Evolutionary conservation across 2,113 vertebrate species (phyloP).

Genomic region (Microtus montanus): DNA sequence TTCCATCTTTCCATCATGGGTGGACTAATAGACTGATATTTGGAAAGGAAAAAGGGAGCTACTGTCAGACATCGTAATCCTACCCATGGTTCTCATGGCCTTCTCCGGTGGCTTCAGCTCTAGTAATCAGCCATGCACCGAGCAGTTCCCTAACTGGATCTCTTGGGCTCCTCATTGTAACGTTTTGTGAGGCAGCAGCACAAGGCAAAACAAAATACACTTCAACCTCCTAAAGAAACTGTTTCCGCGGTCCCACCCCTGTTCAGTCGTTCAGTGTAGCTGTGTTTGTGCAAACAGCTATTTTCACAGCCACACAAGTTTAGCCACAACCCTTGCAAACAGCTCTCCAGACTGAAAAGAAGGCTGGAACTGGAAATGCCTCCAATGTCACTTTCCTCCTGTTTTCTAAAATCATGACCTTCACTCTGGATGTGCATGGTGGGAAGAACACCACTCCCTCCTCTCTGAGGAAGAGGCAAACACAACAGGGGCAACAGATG

Average conservation of each 20-base stretch:
- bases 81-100: background rate
- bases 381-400: background rate
- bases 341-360: background rate
- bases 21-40: background rate
- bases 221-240: conserved; percentile 50
- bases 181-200: conserved; percentile 64
- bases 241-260: background rate
- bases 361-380: conserved; percentile 33
- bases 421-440: background rate
- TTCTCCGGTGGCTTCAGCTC: background rate
- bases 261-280: background rate
- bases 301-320: conserved; percentile 43
- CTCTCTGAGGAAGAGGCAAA: background rate
- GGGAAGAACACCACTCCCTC: background rate
- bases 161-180: conserved; percentile 41
- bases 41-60: background rate
- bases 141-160: conserved; percentile 49
- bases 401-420: conserved; percentile 46
- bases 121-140: background rate
- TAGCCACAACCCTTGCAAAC: conserved; percentile 1
- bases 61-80: background rate
- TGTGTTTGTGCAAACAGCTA: conserved; percentile 44
- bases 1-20: background rate
- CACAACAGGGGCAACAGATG: background rate
- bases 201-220: background rate